Percentiles rank a stretch among this genome's conserved stretches.
Conservation (phyloP, 2,888 invertebrate species). For the Pycnomerus fuliginosus region DNA sequence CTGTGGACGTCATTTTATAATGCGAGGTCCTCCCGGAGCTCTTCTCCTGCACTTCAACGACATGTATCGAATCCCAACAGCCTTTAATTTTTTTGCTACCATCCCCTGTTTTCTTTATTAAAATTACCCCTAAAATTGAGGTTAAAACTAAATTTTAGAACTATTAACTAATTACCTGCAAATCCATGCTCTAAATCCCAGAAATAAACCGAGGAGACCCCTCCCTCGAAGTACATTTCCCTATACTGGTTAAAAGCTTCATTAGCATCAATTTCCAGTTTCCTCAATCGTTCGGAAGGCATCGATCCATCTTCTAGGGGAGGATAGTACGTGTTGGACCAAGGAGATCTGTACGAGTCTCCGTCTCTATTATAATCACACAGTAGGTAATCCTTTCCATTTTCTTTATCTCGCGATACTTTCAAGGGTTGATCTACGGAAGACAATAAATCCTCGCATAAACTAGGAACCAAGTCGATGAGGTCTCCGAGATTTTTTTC, state of each 20-base stretch:
- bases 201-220: slow-evolving; percentile 97
- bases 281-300: slow-evolving; percentile 94
- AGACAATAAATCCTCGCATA: slow-evolving; percentile 95
- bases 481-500: slow-evolving; percentile 97
- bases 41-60: slow-evolving; percentile 97
- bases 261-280: slow-evolving; percentile 97
- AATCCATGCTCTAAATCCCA: slow-evolving; percentile 99
- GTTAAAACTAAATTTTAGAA: slow-evolving; percentile 2
- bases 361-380: slow-evolving; percentile 99
- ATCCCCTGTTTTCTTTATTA: slow-evolving; percentile 98
- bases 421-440: slow-evolving; percentile 99
- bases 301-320: slow-evolving; percentile 97
- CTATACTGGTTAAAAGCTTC: slow-evolving; percentile 98
- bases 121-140: slow-evolving; percentile 78
- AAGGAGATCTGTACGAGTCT: slow-evolving; percentile 84
- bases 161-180: slow-evolving; percentile 71
- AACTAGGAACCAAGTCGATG: slow-evolving; percentile 92
- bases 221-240: slow-evolving; percentile 99
- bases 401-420: slow-evolving; percentile 92
- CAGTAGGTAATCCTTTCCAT: slow-evolving; percentile 94
- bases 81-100: slow-evolving; percentile 98
- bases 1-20: slow-evolving; percentile 98
- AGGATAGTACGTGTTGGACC: slow-evolving; percentile 98
- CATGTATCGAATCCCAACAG: slow-evolving; percentile 99
- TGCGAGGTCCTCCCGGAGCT: slow-evolving; percentile 91